Evolutionary conservation across 2,888 invertebrate species (phyloP).

Genomic region (Esperia sulphurella): DNA sequence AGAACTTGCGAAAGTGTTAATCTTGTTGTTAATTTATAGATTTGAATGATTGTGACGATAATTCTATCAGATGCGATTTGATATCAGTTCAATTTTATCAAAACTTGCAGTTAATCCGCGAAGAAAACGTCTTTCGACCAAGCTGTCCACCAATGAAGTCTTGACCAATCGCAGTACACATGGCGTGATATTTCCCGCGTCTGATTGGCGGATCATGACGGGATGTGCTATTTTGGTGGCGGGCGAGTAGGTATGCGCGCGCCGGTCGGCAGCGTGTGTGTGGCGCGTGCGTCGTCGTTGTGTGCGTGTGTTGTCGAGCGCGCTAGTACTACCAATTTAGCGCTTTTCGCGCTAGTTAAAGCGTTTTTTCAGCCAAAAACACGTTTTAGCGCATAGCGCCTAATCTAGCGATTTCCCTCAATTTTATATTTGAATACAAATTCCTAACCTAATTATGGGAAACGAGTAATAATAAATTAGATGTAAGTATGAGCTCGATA

Average conservation of each 20-base stretch:
- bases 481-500: no score
- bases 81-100: slow-evolving; percentile 71
- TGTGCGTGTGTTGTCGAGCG: slow-evolving; percentile 70
- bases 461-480: no score
- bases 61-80: slow-evolving; percentile 53
- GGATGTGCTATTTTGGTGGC: slow-evolving; percentile 63
- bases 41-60: slow-evolving; percentile 35
- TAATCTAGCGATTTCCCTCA: no score
- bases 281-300: slow-evolving; percentile 29
- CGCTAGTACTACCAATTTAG: no score
- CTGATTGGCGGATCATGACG: slow-evolving; percentile 62
- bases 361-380: no score
- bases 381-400: no score
- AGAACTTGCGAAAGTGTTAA: neutral
- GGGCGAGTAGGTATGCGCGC: slow-evolving; percentile 65
- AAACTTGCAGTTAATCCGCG: slow-evolving; percentile 73
- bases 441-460: no score
- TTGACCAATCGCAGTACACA: slow-evolving; percentile 49
- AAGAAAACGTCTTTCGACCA: slow-evolving; percentile 64
- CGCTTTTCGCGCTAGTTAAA: no score
- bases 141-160: slow-evolving; percentile 66
- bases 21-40: slow-evolving; percentile 14
- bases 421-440: no score
- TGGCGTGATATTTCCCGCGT: slow-evolving; percentile 49
- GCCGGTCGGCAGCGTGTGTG: slow-evolving; percentile 41